phyloP scores from a whole-genome alignment of 2,888 invertebrate genomes.

The Diaphora mendica region DNA sequence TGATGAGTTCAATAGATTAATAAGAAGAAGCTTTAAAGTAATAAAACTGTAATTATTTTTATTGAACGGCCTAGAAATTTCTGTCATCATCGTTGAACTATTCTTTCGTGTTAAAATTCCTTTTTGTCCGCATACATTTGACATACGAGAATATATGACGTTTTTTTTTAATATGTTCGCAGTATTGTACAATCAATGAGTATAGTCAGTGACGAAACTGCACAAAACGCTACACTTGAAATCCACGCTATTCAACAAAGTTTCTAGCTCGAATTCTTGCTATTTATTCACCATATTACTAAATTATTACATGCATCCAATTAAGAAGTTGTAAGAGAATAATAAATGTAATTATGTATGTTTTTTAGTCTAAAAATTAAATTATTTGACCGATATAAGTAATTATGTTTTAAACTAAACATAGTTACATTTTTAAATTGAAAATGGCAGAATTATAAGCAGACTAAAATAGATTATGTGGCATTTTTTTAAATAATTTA shows the following conservation, averaged over 20 bases:
- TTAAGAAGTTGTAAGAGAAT: constrained; percentile 11
- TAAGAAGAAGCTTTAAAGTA: constrained; percentile 16
- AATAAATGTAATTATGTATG: constrained; percentile 21
- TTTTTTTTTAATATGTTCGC: neutral
- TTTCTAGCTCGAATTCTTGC: constrained; percentile 6
- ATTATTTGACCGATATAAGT: constrained; percentile 3
- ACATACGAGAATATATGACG: neutral
- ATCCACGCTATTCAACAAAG: neutral
- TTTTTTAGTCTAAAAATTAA: constrained; percentile 29
- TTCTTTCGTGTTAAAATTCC: constrained; percentile 13
- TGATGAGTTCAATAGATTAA: constrained; percentile 25
- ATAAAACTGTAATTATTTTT: constrained; percentile 30
- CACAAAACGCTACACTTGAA: neutral
- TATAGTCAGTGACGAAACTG: neutral
- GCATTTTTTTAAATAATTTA: neutral
- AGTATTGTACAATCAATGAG: neutral
- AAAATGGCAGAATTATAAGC: neutral
- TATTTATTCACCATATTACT: neutral
- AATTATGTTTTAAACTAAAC: neutral
- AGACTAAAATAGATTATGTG: neutral
- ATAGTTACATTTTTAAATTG: neutral
- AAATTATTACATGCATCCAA: constrained; percentile 2
- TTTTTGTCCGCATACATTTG: constrained; percentile 15
- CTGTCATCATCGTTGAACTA: neutral
- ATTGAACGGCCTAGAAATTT: constrained; percentile 31